These are phyloP conservation scores for Drosophila parthenogenetica DNA, from an alignment of 2,888 invertebrate genomes.

Conservation along the genomic window DNA sequence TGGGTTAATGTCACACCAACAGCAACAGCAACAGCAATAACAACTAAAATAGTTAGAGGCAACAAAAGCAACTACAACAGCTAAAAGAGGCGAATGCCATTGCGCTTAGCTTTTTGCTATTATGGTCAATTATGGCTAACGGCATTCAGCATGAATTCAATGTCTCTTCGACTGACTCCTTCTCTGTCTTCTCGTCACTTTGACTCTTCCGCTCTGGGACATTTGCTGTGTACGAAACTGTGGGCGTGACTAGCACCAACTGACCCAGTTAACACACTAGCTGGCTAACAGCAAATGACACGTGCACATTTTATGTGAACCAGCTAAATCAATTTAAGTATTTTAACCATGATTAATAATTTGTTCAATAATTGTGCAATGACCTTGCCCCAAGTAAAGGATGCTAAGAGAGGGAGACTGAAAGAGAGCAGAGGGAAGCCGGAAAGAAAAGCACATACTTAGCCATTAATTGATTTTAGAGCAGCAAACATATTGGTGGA, in stretches of 20 bases:
- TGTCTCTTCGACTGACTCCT: constrained; percentile 5
- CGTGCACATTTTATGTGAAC: constrained; percentile 25
- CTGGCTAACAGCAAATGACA: constrained; percentile 17
- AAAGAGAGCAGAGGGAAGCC: constrained; percentile 34
- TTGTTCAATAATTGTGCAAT: constrained; percentile 57
- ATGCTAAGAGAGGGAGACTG: not conserved
- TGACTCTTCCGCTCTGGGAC: constrained; percentile 29
- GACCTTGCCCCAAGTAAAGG: constrained; percentile 50
- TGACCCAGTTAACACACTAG: constrained; percentile 34
- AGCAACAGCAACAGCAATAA: constrained; percentile 22
- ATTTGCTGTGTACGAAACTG: constrained; percentile 32
- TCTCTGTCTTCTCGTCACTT: constrained; percentile 6
- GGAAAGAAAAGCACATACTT: constrained; percentile 60
- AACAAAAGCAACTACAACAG: constrained; percentile 23
- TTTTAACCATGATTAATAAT: constrained; percentile 23
- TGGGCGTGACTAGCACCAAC: constrained; percentile 50
- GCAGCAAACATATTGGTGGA: constrained; percentile 59
- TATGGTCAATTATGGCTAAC: constrained; percentile 80
- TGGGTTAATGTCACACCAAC: constrained; percentile 74
- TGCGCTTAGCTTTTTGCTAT: constrained; percentile 73
- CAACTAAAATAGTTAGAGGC: constrained; percentile 34
- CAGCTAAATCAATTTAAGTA: constrained; percentile 40
- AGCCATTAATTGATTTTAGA: constrained; percentile 71
- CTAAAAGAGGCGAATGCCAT: constrained; percentile 54
- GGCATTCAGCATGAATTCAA: constrained; percentile 43